Evolutionary conservation across 1,140 invertebrate species (phyloP), one percentile per base, ranked within the genome.

Genomic region (Lysiphlebus fabarum): DNA sequence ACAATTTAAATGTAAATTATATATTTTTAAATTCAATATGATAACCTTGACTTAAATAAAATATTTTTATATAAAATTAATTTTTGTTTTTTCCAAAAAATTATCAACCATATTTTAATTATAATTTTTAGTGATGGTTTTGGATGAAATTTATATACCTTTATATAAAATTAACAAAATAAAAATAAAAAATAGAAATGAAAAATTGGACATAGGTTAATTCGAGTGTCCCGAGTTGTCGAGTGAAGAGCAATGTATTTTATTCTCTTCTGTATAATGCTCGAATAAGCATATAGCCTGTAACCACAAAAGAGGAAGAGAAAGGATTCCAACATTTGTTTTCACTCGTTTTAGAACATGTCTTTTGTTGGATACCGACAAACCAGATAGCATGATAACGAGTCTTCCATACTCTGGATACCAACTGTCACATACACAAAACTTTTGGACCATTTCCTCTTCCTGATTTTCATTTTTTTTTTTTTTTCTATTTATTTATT

Each of bases 81-180:
- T n/a, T n/a, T n/a, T n/a, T n/a, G n/a, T n/a, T n/a, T n/a, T n/a
- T n/a, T n/a, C n/a, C n/a, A n/a, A n/a, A n/a, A n/a, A n/a, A n/a
- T n/a, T n/a, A n/a, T n/a, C n/a, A n/a, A n/a, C n/a, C n/a, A n/a
- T n/a, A n/a, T n/a, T n/a, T n/a, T n/a, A n/a, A n/a, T n/a, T n/a
- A n/a, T n/a, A n/a, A n/a, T n/a, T n/a, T n/a, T n/a, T n/a, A n/a
- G 17, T 26, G 1, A 26, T 26, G 17, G 17, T 26, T 26, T 26
- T 26, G 17, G 17, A 4, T 26, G 17, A 26, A 26, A 26, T 2
- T 26, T 26, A 26, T 26, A 26, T 26, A 26, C 4, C 0, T 26
- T 0, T 26, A 26, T 26, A 26, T 26, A 54, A 51, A 49, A 54
- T 49, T 59, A 55, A 59, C 42, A 54, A 53, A 59, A 42, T 55